phyloP scores from a whole-genome alignment of 2,888 invertebrate species.

The Papilio demoleus region DNA sequence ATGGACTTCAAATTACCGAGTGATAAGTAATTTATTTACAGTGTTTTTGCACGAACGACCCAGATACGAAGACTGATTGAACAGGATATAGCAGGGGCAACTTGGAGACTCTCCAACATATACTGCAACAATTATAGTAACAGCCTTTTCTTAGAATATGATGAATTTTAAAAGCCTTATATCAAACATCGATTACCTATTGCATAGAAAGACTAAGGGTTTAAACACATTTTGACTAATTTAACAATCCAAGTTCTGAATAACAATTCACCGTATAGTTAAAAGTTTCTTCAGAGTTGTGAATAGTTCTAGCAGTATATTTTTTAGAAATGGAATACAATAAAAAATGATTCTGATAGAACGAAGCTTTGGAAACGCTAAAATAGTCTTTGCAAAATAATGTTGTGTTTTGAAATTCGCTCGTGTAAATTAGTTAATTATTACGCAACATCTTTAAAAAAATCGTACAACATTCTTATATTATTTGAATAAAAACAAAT shows the following conservation, averaged over 20 bases:
- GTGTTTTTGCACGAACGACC: slow-evolving; percentile 55
- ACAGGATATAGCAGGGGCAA: slow-evolving; percentile 52
- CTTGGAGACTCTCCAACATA: slow-evolving; percentile 42
- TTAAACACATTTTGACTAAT: neutral
- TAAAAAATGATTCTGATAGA: too few relatives aligned
- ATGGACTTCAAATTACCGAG: slow-evolving; percentile 60
- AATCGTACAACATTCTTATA: neutral
- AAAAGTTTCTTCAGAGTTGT: too few relatives aligned
- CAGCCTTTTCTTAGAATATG: slow-evolving; percentile 29
- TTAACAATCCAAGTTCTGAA: too few relatives aligned
- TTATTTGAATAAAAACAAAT: neutral
- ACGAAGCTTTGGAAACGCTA: neutral
- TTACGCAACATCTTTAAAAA: neutral
- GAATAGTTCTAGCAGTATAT: too few relatives aligned
- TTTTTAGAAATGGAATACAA: too few relatives aligned
- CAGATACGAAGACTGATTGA: slow-evolving; percentile 59
- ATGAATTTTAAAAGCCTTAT: slow-evolving; percentile 38
- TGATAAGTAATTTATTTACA: slow-evolving; percentile 56
- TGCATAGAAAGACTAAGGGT: neutral
- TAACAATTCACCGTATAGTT: too few relatives aligned
- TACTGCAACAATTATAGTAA: slow-evolving; percentile 42
- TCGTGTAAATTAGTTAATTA: neutral
- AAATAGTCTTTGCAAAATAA: neutral
- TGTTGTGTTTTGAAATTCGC: neutral
- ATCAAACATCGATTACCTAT: slow-evolving; percentile 14